Conservation (phyloP, 2,888 invertebrate species). For the Ectobius pallidus region DNA sequence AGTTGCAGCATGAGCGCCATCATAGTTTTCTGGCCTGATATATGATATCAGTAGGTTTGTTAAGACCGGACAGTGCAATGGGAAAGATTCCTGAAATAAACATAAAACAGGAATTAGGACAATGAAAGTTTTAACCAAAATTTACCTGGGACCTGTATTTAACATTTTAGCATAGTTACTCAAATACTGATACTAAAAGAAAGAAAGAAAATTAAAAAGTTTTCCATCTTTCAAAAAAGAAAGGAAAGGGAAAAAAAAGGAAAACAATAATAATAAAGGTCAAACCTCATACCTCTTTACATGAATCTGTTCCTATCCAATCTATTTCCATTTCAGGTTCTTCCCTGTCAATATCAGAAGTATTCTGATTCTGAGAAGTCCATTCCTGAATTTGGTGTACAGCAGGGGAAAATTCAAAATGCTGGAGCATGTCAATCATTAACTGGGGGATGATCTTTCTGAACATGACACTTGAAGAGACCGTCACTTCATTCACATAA, state of each 20-base stretch:
- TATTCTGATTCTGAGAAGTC: background rate
- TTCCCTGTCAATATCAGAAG: background rate
- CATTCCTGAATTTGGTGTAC: background rate
- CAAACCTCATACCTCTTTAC: background rate
- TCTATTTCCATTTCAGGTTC: background rate
- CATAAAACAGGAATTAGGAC: background rate
- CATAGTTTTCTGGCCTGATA: conserved; percentile 34
- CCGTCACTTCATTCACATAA: background rate
- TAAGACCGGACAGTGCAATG: conserved; percentile 45
- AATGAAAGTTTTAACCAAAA: background rate
- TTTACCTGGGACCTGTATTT: no score
- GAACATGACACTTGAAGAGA: background rate
- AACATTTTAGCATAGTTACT: no score
- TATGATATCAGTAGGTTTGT: conserved; percentile 43
- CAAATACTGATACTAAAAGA: no score
- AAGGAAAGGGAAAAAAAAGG: no score
- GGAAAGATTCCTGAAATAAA: conserved; percentile 40
- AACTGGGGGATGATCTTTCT: background rate
- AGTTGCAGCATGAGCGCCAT: conserved; percentile 50
- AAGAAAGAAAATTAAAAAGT: no score
- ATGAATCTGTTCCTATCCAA: background rate
- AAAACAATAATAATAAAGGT: no score
- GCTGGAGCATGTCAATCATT: background rate
- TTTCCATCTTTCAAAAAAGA: no score
- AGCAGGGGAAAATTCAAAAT: background rate